A percentile compares a stretch with the other conserved stretches of the same genome.
Conservation (phyloP, 2,797 vertebrate species). For the Acestrorhynchus altus region DNA sequence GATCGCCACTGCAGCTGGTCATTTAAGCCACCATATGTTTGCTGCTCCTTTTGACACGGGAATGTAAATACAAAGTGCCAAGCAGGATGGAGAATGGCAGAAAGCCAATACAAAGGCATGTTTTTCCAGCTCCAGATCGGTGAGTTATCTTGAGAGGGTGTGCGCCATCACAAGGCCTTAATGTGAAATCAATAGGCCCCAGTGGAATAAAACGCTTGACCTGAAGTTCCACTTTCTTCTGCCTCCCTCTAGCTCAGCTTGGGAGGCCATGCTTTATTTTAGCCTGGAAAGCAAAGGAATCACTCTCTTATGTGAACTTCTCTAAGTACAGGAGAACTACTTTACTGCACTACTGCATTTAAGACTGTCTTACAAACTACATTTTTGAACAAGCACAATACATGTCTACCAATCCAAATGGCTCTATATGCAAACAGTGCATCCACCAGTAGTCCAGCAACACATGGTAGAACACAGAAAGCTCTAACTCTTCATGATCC, state of each 20-base stretch:
- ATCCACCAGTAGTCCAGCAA: too few species aligned
- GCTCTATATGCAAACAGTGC: too few species aligned
- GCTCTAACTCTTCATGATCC: too few species aligned
- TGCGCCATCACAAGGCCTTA: slow-evolving; percentile 75
- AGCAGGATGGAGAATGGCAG: slow-evolving; percentile 86
- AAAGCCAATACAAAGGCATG: slow-evolving; percentile 87
- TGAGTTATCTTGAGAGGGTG: slow-evolving; percentile 83
- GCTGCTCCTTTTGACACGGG: slow-evolving; percentile 58
- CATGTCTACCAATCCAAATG: too few species aligned
- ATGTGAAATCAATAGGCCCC: slow-evolving; percentile 94
- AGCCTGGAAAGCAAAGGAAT: slow-evolving; percentile 18
- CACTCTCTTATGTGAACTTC: too few species aligned
- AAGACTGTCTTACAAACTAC: too few species aligned
- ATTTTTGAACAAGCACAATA: too few species aligned
- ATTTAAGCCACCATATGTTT: slow-evolving; percentile 72
- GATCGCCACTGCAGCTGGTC: slow-evolving; percentile 66
- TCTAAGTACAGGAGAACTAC: too few species aligned
- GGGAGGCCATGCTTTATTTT: slow-evolving; percentile 69
- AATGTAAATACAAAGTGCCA: slow-evolving; percentile 63
- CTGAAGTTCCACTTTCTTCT: slow-evolving; percentile 66
- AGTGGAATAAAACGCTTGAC: slow-evolving; percentile 83
- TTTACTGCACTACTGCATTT: too few species aligned
- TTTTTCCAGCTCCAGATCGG: slow-evolving; percentile 80
- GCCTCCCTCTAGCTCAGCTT: slow-evolving; percentile 53
- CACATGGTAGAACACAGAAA: too few species aligned